phyloP scores from a whole-genome alignment of 2,797 vertebrate genomes.

The Tenualosa ilisha region DNA sequence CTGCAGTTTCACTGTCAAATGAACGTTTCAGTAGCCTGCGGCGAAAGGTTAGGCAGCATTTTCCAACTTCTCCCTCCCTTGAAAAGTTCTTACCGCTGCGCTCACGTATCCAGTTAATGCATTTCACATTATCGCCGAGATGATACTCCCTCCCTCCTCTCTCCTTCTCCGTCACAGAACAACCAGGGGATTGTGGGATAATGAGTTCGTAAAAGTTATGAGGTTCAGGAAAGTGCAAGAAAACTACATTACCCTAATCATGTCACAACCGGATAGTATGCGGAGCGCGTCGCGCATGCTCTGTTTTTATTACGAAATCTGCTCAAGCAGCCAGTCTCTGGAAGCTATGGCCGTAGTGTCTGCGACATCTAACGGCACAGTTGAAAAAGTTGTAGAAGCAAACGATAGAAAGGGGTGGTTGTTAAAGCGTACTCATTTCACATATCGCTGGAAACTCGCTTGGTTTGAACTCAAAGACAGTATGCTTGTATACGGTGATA shows the following conservation, averaged over 20 bases:
- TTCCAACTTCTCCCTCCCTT: conserved; percentile 39
- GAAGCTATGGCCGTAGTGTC: conserved; percentile 45
- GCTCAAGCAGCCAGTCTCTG: not conserved
- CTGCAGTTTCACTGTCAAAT: not conserved
- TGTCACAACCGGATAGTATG: not conserved
- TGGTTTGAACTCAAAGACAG: conserved; percentile 55
- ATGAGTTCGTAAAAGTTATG: conserved; percentile 37
- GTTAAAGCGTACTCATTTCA: conserved; percentile 54
- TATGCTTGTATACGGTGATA: conserved; percentile 49
- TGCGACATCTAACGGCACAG: conserved; percentile 60
- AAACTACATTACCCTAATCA: conserved; percentile 53
- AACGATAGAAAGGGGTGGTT: conserved; percentile 51
- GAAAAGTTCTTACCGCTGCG: conserved; percentile 45
- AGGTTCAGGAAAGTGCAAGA: not conserved
- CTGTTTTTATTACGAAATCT: not conserved
- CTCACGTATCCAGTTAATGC: conserved; percentile 52
- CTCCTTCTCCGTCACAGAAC: conserved; percentile 28
- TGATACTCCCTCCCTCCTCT: conserved; percentile 35
- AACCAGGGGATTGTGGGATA: conserved; percentile 46
- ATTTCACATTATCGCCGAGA: conserved; percentile 59
- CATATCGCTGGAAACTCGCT: conserved; percentile 49
- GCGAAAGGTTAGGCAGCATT: conserved; percentile 19
- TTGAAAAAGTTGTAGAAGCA: conserved; percentile 31
- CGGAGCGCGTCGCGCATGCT: conserved; percentile 42
- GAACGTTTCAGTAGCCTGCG: not conserved